Evolutionary conservation across 2,888 invertebrate species (phyloP).

Genomic region (Luperina testacea): DNA sequence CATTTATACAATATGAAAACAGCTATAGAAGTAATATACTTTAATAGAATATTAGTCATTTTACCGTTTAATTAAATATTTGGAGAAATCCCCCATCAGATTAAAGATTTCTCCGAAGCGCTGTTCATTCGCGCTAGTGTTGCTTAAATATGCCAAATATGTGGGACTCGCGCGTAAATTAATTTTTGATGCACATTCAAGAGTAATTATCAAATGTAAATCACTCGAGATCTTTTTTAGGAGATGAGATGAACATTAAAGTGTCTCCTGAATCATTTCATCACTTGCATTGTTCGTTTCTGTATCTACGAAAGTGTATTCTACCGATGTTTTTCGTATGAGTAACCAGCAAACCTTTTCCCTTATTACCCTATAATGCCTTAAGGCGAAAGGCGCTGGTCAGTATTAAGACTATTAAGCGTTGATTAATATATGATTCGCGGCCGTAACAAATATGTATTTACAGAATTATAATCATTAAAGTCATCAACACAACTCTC

Average conservation of each 20-base stretch:
- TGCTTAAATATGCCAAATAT: slow-evolving; percentile 39
- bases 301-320: not conserved
- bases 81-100: slow-evolving; percentile 8
- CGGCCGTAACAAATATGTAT: too few relatives aligned
- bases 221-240: slow-evolving; percentile 14
- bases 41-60: slow-evolving; percentile 1
- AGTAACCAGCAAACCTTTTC: not conserved
- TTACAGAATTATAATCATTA: too few relatives aligned
- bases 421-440: too few relatives aligned
- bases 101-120: slow-evolving; percentile 19
- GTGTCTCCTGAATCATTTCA: slow-evolving; percentile 22
- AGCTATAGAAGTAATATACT: slow-evolving; percentile 2
- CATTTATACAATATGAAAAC: slow-evolving; percentile 22
- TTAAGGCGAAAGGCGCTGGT: too few relatives aligned
- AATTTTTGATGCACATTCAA: slow-evolving; percentile 33
- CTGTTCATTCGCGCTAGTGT: not conserved
- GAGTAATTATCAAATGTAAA: slow-evolving; percentile 23
- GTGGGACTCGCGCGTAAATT: slow-evolving; percentile 30
- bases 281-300: slow-evolving; percentile 8
- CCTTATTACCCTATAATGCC: not conserved
- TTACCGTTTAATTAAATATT: not conserved
- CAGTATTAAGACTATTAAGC: too few relatives aligned
- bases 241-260: slow-evolving; percentile 4
- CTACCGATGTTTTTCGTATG: not conserved
- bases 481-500: too few relatives aligned